Base-by-base conservation (phyloP, 30 jellyfish, hydroid and myxozoan genomes). In the Cassiopea xamachana region DNA sequence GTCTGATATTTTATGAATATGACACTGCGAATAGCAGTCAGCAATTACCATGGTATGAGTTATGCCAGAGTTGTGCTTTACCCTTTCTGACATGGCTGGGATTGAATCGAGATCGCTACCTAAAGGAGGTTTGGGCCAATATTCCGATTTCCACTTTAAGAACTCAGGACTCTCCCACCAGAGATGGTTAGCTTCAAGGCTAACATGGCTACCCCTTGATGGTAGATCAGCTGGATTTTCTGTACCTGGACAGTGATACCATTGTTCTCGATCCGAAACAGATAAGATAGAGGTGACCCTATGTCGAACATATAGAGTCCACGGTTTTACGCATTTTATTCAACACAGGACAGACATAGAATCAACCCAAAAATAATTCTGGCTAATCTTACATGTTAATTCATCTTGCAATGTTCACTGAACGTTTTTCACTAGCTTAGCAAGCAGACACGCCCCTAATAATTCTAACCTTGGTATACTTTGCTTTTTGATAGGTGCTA, bases 371-470 rank as follows among this genome's bases (percentile, higher is more conserved):
- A 5, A 58, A 58, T 5, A 58, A 58, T 13, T 5, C 7, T 58
- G 12, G 69, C 12, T 69, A 69, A 6, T 7, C 18, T 46, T 75
- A 3, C 18, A 69, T 10, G 12, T 39, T 7, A 75, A 39, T 18
- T 75, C 84, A 2, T 75, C 84, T 14, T 13, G n/a, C 10, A 75
- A 68, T 7, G 45, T 46, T 68, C 64, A 2, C 45, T 47, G 7
- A 6, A 75, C 45, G 6, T 69, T 10, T 2, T 75, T 68, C 8
- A 75, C 84, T 5, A 75, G 45, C 12, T 19, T 12, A 7, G 84
- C 84, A 69, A 75, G 18, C 18, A 75, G 45, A 47, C 45, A 46
- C 45, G 84, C 84, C 60, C 84, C 84, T 75, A 10, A 68, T 75
- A 75, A 75, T 39, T 75, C 84, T 7, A 75, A 12, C 62, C 45